Conservation (phyloP, 23 tunicate species). For the Halocynthia roretzi region DNA sequence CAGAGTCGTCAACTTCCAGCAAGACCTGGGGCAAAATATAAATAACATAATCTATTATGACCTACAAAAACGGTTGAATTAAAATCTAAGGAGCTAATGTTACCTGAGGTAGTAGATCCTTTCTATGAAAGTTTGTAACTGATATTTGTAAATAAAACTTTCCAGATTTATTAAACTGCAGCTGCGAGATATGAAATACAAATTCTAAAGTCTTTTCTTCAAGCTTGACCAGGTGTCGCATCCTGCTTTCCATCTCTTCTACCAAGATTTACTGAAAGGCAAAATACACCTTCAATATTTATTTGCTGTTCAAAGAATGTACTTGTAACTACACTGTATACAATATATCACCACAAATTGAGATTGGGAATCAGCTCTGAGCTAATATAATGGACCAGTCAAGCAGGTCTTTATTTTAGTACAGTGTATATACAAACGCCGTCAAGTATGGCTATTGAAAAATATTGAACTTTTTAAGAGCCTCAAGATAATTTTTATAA, state of each 20-base stretch:
- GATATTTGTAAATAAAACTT: slow-evolving; percentile 47
- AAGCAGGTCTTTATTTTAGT: too few species aligned
- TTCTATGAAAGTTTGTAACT: slow-evolving; percentile 46
- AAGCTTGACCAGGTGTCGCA: slow-evolving; percentile 23
- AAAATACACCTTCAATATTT: too few species aligned
- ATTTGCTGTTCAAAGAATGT: too few species aligned
- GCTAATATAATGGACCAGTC: too few species aligned
- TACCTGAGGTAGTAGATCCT: slow-evolving; percentile 60
- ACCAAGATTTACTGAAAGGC: not conserved
- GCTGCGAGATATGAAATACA: slow-evolving; percentile 54
- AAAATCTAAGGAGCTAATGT: not conserved
- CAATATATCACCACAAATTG: too few species aligned
- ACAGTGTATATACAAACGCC: too few species aligned
- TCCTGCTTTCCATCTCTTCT: not conserved
- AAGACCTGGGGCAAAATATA: slow-evolving; percentile 18
- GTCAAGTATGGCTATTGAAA: too few species aligned
- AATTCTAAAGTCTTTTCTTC: slow-evolving; percentile 68
- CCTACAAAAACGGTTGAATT: not conserved
- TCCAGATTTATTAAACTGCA: slow-evolving; percentile 70
- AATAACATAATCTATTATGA: not conserved
- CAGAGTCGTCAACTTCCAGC: slow-evolving; percentile 50
- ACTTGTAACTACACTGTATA: too few species aligned
- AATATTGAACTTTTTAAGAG: too few species aligned
- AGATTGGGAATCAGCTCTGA: too few species aligned
- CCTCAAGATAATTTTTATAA: too few species aligned